These are phyloP conservation scores for Melierax canorus DNA, from an alignment of 2,113 vertebrate genomes.

Conservation along the genomic window DNA sequence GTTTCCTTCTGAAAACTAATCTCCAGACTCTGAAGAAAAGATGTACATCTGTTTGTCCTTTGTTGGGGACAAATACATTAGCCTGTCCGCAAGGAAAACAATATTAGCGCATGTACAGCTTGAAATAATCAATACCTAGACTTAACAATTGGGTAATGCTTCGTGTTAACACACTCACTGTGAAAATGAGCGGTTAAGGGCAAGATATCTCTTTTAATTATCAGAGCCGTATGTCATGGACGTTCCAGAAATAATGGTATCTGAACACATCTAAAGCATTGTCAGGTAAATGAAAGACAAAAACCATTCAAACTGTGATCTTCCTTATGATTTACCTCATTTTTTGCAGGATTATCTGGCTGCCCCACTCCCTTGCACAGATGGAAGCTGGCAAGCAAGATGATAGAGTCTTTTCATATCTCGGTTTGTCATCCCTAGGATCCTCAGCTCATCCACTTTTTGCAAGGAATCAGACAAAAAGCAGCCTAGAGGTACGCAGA, in stretches of 20 bases:
- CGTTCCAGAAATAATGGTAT: constrained; percentile 14
- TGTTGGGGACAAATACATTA: constrained; percentile 31
- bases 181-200: constrained; percentile 34
- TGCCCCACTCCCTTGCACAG: not conserved
- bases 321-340: not conserved
- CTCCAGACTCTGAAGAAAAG: constrained; percentile 24
- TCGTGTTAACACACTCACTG: constrained; percentile 38
- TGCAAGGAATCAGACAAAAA: not conserved
- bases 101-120: constrained; percentile 38
- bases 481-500: not conserved
- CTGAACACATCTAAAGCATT: not conserved
- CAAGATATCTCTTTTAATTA: constrained; percentile 64
- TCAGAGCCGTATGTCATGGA: not conserved
- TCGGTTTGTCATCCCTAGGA: not conserved
- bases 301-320: not conserved
- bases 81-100: constrained; percentile 32
- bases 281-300: not conserved
- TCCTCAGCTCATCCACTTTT: not conserved
- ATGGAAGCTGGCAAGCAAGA: not conserved
- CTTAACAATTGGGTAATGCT: constrained; percentile 25
- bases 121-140: constrained; percentile 62
- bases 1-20: constrained; percentile 44
- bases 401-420: not conserved
- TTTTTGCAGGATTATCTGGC: not conserved
- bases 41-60: constrained; percentile 31